Conservation (phyloP, 2,113 vertebrate genomes). For the Diadophis punctatus region DNA sequence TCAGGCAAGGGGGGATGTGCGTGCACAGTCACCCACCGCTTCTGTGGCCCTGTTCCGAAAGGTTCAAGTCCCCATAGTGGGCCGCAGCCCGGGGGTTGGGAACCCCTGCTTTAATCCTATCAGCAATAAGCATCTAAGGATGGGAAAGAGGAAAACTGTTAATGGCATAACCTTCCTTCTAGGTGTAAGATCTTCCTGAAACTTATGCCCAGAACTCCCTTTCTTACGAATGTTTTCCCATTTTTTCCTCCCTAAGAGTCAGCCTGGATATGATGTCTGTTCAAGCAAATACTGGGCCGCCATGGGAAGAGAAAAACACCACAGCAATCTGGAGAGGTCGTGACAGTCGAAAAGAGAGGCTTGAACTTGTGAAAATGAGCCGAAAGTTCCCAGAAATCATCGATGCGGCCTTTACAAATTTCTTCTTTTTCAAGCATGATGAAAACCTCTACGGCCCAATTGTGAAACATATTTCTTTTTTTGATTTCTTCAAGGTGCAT, state of each 20-base stretch:
- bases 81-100: no score
- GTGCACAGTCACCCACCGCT: no score
- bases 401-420: slow-evolving; percentile 97
- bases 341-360: slow-evolving; percentile 91
- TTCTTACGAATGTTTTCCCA: slow-evolving; percentile 24
- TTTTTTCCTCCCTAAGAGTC: slow-evolving; percentile 73
- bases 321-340: slow-evolving; percentile 94
- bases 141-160: not conserved
- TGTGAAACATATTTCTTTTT: slow-evolving; percentile 97
- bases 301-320: slow-evolving; percentile 84
- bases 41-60: no score
- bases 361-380: slow-evolving; percentile 91
- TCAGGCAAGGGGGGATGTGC: no score
- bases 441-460: slow-evolving; percentile 93
- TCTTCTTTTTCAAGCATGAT: slow-evolving; percentile 97
- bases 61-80: no score
- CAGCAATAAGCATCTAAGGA: not conserved
- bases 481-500: slow-evolving; percentile 97
- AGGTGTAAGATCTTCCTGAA: not conserved
- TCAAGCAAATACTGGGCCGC: slow-evolving; percentile 89
- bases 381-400: slow-evolving; percentile 81
- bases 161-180: not conserved
- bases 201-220: not conserved
- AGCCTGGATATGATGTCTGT: slow-evolving; percentile 98
- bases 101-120: not conserved